Evolutionary conservation across 2,113 vertebrate species (phyloP).

Genomic region (Tychaedon coryphoeus): DNA sequence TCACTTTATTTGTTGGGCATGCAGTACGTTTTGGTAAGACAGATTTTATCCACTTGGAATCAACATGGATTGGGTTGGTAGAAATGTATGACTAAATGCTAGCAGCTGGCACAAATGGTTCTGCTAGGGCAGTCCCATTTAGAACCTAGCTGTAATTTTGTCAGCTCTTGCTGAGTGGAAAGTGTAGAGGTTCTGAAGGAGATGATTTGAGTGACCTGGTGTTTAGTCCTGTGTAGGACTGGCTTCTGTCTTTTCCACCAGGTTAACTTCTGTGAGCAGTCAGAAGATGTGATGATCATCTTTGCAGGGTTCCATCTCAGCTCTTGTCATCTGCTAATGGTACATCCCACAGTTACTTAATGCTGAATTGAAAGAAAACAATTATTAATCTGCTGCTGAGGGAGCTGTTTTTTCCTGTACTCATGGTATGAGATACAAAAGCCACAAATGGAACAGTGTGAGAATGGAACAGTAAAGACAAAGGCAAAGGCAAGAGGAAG

Average conservation of each 20-base stretch:
- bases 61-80: accelerated
- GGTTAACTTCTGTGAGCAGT: background rate
- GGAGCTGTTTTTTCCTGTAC: background rate
- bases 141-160: background rate
- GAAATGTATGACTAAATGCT: background rate
- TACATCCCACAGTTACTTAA: background rate
- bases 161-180: background rate
- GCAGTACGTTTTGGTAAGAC: background rate
- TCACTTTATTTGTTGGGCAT: background rate
- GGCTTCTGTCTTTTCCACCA: background rate
- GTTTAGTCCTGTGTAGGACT: background rate
- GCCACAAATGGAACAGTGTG: background rate
- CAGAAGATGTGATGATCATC: background rate
- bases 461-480: background rate
- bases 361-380: background rate
- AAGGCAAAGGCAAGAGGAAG: background rate
- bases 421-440: background rate
- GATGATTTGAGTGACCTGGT: background rate
- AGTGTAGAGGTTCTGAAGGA: background rate
- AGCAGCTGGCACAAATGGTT: background rate
- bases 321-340: background rate
- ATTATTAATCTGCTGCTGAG: background rate
- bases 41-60: background rate
- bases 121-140: background rate
- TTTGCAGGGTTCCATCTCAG: background rate